These are phyloP conservation scores for Erebia aethiops DNA, from an alignment of 2,888 invertebrate genomes.

Conservation along the genomic window DNA sequence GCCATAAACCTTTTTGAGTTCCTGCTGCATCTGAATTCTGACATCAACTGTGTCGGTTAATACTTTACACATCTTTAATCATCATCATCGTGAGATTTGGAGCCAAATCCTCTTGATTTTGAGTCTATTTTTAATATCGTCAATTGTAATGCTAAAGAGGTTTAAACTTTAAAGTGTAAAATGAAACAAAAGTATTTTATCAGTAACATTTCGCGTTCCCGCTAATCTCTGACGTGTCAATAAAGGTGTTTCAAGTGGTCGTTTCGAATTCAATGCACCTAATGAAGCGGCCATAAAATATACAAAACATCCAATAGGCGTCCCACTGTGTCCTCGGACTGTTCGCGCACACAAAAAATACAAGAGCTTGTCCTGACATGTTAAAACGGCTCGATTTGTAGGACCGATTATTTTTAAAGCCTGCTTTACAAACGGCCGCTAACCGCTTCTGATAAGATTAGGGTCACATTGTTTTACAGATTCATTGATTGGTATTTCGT, in stretches of 20 bases:
- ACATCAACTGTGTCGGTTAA: too few relatives aligned
- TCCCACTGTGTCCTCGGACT: constrained; percentile 62
- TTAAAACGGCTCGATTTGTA: constrained; percentile 74
- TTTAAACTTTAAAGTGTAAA: not conserved
- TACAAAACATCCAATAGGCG: constrained; percentile 71
- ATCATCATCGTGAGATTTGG: too few relatives aligned
- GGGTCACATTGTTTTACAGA: constrained; percentile 67
- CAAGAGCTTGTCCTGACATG: constrained; percentile 76
- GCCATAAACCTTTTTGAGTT: too few relatives aligned
- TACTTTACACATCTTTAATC: too few relatives aligned
- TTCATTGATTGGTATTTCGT: constrained; percentile 63
- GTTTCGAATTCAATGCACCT: constrained; percentile 55
- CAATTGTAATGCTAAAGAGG: not conserved
- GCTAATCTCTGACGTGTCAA: constrained; percentile 64
- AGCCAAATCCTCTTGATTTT: not conserved
- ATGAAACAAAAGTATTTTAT: constrained; percentile 20
- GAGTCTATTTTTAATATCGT: not conserved
- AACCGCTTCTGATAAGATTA: constrained; percentile 26
- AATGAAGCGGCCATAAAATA: constrained; percentile 77
- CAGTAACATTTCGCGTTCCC: constrained; percentile 40
- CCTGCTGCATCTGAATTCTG: too few relatives aligned
- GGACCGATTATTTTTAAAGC: constrained; percentile 68
- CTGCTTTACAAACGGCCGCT: constrained; percentile 47
- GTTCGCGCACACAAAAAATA: constrained; percentile 56
- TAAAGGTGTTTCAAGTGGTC: constrained; percentile 59